A percentile compares a stretch with the other conserved stretches of the same genome.
Conservation (phyloP, 2,797 vertebrate genomes). For the Sebastes diaconus region DNA sequence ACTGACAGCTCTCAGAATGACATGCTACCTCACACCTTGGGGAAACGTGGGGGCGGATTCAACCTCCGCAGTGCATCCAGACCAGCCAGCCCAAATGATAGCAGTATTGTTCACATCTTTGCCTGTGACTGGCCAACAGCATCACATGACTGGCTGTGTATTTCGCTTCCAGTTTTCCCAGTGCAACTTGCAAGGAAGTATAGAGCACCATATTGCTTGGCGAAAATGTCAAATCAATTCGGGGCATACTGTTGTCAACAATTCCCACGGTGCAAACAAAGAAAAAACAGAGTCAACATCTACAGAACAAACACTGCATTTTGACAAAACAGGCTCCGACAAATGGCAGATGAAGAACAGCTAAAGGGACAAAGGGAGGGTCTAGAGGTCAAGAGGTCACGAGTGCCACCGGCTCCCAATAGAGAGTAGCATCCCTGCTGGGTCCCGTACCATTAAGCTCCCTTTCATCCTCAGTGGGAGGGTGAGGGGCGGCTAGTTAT, state of each 20-base stretch:
- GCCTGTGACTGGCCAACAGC: background rate
- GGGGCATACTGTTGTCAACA: background rate
- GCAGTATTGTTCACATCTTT: background rate
- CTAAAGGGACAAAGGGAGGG: conserved; percentile 26
- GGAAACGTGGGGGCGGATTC: background rate
- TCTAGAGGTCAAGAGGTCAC: conserved; percentile 56
- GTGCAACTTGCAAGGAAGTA: background rate
- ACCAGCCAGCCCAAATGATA: background rate
- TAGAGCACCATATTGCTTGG: background rate
- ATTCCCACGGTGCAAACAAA: background rate
- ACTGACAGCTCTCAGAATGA: conserved; percentile 48
- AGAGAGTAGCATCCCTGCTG: conserved; percentile 53
- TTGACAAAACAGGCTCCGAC: background rate
- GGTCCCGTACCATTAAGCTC: conserved; percentile 38
- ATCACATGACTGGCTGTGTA: background rate
- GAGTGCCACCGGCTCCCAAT: background rate
- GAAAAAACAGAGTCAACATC: background rate
- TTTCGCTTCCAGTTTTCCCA: background rate
- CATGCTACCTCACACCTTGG: conserved; percentile 25
- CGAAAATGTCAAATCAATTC: background rate
- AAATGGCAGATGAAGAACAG: conserved; percentile 36
- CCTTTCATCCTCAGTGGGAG: conserved; percentile 20
- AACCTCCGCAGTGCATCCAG: background rate
- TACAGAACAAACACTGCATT: background rate
- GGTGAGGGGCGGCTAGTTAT: conserved; percentile 32